These are phyloP conservation scores for Melanophora roralis DNA, from an alignment of 2,888 invertebrate species.

Conservation along the genomic window DNA sequence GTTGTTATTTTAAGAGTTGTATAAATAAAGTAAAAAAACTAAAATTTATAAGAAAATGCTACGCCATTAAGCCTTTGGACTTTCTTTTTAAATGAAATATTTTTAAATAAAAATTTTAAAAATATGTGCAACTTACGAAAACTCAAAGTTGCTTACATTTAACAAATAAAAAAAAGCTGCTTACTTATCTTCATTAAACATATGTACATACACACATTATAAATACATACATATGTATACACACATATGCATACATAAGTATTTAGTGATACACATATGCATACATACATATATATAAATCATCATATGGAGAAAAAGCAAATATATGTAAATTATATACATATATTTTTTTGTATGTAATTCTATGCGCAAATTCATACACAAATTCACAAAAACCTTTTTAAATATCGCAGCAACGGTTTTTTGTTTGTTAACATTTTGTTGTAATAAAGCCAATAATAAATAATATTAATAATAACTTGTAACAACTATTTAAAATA, in stretches of 20 bases:
- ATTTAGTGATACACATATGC: too few relatives aligned
- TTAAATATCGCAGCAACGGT: constrained; percentile 54
- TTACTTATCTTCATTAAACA: too few relatives aligned
- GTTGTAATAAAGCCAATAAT: constrained; percentile 34
- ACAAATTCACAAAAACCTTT: constrained; percentile 14
- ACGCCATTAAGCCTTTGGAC: constrained; percentile 58
- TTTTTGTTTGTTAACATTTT: constrained; percentile 57
- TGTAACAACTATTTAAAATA: constrained; percentile 24
- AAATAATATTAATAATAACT: constrained; percentile 21
- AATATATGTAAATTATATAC: constrained; percentile 56
- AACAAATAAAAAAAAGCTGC: too few relatives aligned
- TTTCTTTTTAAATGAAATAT: constrained; percentile 38
- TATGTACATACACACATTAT: too few relatives aligned
- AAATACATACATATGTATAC: too few relatives aligned
- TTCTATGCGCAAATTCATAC: constrained; percentile 55
- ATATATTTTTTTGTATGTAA: constrained; percentile 49
- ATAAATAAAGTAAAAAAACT: constrained; percentile 40
- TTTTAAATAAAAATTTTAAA: constrained; percentile 24
- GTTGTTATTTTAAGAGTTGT: constrained; percentile 45
- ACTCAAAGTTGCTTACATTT: constrained; percentile 61
- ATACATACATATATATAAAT: constrained; percentile 13
- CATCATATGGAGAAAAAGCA: constrained; percentile 55
- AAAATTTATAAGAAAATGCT: constrained; percentile 41
- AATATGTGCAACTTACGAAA: constrained; percentile 55
- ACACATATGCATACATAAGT: too few relatives aligned